Base-by-base conservation (phyloP, 2,888 invertebrate species). In the Nycteola revayana region DNA sequence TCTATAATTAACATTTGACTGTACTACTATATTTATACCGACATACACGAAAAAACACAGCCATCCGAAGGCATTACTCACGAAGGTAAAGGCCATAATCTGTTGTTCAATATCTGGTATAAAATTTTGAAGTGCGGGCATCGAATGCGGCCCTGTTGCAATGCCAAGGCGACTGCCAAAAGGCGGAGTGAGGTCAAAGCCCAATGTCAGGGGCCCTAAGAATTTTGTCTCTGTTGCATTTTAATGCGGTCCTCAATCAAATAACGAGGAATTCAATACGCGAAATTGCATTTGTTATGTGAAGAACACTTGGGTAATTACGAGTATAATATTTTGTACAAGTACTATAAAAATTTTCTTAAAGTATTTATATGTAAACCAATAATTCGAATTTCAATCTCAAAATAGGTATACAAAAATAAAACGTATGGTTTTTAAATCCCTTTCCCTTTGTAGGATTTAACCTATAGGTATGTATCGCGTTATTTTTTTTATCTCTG, bases 181-280 rank as follows among this genome's bases (percentile, higher is more conserved):
- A 81, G 74, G 66, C 69, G 64, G 43, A 52, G 53, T 68, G 71
- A 83, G 85, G 85, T 75, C 80, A 70, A 61, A 66, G 52, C 65
- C 71, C 86, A 86, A 86, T 85, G 86, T 87, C 86, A 86, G 85
- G 86, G 83, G 86, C 83, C 85, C 83, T 77, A 75, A 69, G 73
- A 76, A 73, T 79, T 75, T 76, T 70, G 69, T 68, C 60, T 71
- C 58, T 36, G 49, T 36, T 56, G 62, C 56, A 66, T 63, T 66
- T 65, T 50, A 47, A 48, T 50, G 14, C 14, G 14, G 14, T 2
- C 5, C 14, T 14, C 14, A 5, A 5, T 14, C 14, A 14, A 14
- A 3, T 14, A 14, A 14, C n/a, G n/a, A n/a, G n/a, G n/a, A n/a
- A n/a, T n/a, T n/a, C n/a, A n/a, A n/a, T n/a, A n/a, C n/a, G n/a